Base-by-base conservation (phyloP, 1,140 invertebrate genomes). In the Drosophila pseudoananassae region DNA sequence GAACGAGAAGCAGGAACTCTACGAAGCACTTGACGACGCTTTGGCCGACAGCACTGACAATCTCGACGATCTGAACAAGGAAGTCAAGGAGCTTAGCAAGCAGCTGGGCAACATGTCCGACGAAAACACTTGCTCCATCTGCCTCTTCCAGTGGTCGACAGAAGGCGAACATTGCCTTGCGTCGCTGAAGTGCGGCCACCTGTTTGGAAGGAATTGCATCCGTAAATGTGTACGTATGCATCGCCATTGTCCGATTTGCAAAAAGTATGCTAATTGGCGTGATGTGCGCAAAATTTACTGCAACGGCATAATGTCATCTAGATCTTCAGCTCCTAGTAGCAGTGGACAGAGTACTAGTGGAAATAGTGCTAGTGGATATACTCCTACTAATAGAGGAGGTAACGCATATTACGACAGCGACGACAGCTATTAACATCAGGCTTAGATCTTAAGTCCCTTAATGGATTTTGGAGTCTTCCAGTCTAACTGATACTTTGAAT, bases 271-370 rank as follows among this genome's bases (percentile, higher is more conserved):
- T 31, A 55, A 59, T 43, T 36, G 9, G 29, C 27, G 17, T 10
- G 60, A 63, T 31, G 14, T 63, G 0, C 60, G 54, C 8, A 63
- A 59, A 17, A 63, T 59, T 23, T 59, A 59, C 17, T 17, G 52
- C 9, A 6, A 6, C 3, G 31, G 31, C 25, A 27, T 27, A 27
- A 27, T 27, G 25, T 5, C 25, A 6, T 27, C 25, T 27, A 27
- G 6, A 5, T 27, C 25, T 27, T 20, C 20, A 20, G 20, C 20
- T 20, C 20, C 20, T 20, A 20, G 20, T 20, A 20, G 20, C 20
- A 27, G 25, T 27, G 25, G 25, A 27, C 1, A 27, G 0, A 27
- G 5, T 27, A 7, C 25, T 1, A 7, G 20, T 20, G 20, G 20
- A 20, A n/a, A 5, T 27, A 5, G 25, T 5, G 6, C 25, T 27